Base-by-base conservation (phyloP, 2,888 invertebrate species). In the Drosophila subquinaria region DNA sequence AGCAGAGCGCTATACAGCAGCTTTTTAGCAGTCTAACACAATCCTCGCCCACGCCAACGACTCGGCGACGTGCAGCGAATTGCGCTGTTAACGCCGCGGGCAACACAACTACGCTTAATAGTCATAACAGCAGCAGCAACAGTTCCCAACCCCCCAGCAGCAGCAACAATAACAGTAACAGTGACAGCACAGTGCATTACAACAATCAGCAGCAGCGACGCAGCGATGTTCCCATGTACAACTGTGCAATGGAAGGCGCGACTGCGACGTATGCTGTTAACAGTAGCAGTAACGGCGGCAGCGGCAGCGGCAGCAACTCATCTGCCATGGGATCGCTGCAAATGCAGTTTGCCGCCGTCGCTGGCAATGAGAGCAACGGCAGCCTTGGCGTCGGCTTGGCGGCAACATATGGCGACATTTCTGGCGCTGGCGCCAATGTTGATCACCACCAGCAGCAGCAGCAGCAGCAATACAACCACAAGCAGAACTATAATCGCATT, bases 201-300 rank as follows among this genome's bases (percentile, higher is more conserved):
- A 77, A 52, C 62, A 63, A 42, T 55, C 59, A 73, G 30, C 75
- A 79, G 40, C 69, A 75, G 45, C 89, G 84, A 87, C 91, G 91
- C 82, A 91, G 90, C 81, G 92, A 92, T 87, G 92, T 92, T 62
- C 81, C 91, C 78, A 92, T 92, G 91, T 91, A 87, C 74, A 91
- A 92, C 82, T 92, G 92, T 92, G 92, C 92, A 90, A 92, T 92
- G 86, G 89, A 85, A 59, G 72, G 68, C 35, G 55, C 79, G 42
- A 60, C 71, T 63, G 48, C 78, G 40, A 42, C 76, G 8, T 76
- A 60, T 57, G 36, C 66, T 69, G 76, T 62, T 72, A 74, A 56
- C 67, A 67, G 35, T 50, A 59, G 36, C 69, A 62, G 53, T 52
- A 71, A 57, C 72, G 73, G 57, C 13, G 61, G 38, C 55, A 76